These are phyloP conservation scores for Phymastichus coffea DNA, from an alignment of 1,140 invertebrate species.

Conservation along the genomic window DNA sequence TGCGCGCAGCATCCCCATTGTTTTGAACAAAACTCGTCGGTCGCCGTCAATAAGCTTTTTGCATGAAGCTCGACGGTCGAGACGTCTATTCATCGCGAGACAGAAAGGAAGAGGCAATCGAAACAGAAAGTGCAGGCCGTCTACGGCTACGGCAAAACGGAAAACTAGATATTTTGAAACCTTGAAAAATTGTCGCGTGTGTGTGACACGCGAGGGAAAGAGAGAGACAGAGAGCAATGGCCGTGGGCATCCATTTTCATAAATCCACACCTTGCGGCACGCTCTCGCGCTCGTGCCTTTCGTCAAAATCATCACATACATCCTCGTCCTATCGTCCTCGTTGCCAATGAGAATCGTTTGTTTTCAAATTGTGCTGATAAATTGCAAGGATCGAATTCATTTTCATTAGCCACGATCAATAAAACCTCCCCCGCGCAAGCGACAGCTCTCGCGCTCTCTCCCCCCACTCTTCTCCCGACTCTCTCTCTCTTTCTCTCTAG, in stretches of 20 bases:
- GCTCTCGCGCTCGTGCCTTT: background rate
- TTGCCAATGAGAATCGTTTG: too few species aligned
- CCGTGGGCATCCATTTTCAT: constrained; percentile 23
- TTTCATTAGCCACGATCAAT: constrained; percentile 19
- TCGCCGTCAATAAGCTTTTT: too few species aligned
- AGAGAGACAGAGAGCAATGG: too few species aligned
- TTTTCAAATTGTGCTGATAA: too few species aligned
- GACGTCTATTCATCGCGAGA: too few species aligned
- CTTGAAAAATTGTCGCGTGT: constrained; percentile 2
- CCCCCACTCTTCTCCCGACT: background rate
- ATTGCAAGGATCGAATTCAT: background rate
- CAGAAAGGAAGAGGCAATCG: too few species aligned
- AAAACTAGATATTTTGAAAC: constrained; percentile 16
- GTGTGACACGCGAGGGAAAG: too few species aligned
- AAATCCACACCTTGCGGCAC: background rate
- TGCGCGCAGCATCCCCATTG: too few species aligned
- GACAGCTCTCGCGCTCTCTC: background rate
- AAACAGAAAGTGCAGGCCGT: too few species aligned
- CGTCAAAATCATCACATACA: background rate
- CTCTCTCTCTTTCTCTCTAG: background rate
- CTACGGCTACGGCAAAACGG: background rate
- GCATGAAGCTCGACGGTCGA: too few species aligned
- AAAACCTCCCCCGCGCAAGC: constrained; percentile 18
- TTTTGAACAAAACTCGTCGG: too few species aligned
- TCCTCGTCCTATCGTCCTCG: background rate